Percentiles rank a stretch among this genome's conserved stretches.
These are phyloP conservation scores for Samia ricini DNA, from an alignment of 1,140 invertebrate species.

Conservation along the genomic window DNA sequence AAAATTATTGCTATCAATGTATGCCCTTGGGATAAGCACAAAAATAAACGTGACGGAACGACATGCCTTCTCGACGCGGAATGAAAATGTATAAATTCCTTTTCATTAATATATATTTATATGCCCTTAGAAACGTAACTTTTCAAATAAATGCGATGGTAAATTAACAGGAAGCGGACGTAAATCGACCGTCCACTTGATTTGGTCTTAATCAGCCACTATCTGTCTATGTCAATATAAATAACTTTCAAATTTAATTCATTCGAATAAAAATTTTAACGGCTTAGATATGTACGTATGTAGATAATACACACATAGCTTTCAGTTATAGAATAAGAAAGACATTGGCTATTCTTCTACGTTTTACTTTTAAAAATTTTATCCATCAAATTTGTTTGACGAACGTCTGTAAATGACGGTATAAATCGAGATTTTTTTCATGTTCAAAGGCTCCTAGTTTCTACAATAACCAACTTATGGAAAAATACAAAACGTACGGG, in stretches of 20 bases:
- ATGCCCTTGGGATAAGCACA: slow-evolving; percentile 43
- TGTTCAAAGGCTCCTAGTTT: no score
- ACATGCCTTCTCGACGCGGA: slow-evolving; percentile 15
- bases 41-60: slow-evolving; percentile 52
- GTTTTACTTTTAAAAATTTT: no score
- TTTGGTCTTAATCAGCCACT: slow-evolving; percentile 29
- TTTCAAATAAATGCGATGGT: slow-evolving; percentile 29
- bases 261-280: neutral
- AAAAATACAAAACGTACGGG: no score
- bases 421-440: no score
- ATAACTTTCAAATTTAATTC: slow-evolving; percentile 32
- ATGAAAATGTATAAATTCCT: slow-evolving; percentile 46
- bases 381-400: no score
- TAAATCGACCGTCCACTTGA: slow-evolving; percentile 12
- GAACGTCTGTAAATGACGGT: no score
- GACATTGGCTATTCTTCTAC: no score
- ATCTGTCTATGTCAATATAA: slow-evolving; percentile 35
- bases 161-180: slow-evolving; percentile 31
- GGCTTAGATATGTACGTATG: neutral
- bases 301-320: no score
- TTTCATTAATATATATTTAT: slow-evolving; percentile 30
- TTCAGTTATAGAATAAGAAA: no score
- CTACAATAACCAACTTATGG: no score
- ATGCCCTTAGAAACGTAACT: slow-evolving; percentile 49
- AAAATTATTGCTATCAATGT: slow-evolving; percentile 28